Evolutionary conservation across 2,113 vertebrate genomes (phyloP).

Genomic region (Sebastes fasciatus): DNA sequence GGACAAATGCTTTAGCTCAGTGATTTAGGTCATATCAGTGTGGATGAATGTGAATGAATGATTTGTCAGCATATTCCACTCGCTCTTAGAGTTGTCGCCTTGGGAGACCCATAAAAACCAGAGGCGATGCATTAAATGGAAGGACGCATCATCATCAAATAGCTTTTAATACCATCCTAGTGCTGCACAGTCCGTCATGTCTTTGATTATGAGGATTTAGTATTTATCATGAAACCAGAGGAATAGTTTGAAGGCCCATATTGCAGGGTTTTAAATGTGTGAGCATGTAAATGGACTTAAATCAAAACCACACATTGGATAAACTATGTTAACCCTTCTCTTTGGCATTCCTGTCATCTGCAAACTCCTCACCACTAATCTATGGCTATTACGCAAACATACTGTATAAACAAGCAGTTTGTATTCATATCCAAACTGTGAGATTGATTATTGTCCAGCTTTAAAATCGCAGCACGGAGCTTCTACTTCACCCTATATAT

Average conservation of each 20-base stretch:
- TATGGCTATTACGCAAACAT: conserved; percentile 10
- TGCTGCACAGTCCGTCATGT: conserved; percentile 38
- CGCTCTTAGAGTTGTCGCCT: not conserved
- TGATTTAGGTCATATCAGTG: not conserved
- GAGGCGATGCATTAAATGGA: conserved; percentile 3
- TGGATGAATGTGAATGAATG: conserved; percentile 1
- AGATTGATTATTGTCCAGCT: conserved; percentile 19
- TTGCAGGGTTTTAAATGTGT: conserved; percentile 22
- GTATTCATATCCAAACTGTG: conserved; percentile 1
- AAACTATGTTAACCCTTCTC: conserved; percentile 6
- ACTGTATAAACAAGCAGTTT: conserved; percentile 24
- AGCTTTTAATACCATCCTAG: conserved; percentile 34
- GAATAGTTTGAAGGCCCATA: conserved; percentile 21
- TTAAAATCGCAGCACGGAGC: not conserved
- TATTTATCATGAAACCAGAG: conserved; percentile 37
- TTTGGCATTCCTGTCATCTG: conserved; percentile 8
- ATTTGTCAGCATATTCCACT: not conserved
- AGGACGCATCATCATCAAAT: conserved; percentile 32
- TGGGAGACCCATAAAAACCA: conserved; percentile 8
- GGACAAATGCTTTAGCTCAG: conserved; percentile 29
- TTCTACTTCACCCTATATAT: not conserved
- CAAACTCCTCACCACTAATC: not conserved
- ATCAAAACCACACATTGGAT: conserved; percentile 21
- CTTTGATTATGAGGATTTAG: conserved; percentile 47
- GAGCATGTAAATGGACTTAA: conserved; percentile 31